These are phyloP conservation scores for Leptopilina boulardi DNA, from an alignment of 1,140 invertebrate genomes.

Conservation along the genomic window DNA sequence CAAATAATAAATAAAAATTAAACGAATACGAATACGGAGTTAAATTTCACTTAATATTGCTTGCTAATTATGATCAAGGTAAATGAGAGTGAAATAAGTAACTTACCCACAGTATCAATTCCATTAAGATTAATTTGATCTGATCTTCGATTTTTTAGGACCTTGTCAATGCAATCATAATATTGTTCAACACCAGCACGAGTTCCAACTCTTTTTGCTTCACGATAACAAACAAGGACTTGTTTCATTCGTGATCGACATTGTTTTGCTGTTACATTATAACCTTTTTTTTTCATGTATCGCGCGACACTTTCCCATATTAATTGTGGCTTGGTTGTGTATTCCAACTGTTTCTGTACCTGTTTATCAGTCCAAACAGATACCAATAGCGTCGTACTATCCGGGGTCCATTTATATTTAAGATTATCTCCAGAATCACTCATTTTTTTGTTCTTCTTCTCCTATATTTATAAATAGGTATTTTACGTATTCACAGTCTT, in stretches of 20 bases:
- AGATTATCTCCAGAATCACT: conserved; percentile 59
- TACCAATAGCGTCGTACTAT: conserved; percentile 71
- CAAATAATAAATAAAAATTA: no score
- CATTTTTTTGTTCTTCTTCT: conserved; percentile 48
- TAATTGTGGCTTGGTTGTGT: conserved; percentile 66
- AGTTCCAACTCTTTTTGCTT: conserved; percentile 70
- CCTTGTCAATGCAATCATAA: conserved; percentile 71
- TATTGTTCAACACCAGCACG: conserved; percentile 70
- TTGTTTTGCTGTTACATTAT: conserved; percentile 70
- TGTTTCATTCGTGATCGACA: conserved; percentile 74
- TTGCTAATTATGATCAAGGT: background rate
- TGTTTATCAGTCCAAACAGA: conserved; percentile 73
- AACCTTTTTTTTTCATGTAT: conserved; percentile 74
- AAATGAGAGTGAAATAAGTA: conserved; percentile 15
- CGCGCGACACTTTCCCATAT: conserved; percentile 73
- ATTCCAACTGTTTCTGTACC: conserved; percentile 72
- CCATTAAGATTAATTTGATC: conserved; percentile 57
- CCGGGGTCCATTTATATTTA: conserved; percentile 74
- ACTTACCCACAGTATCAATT: conserved; percentile 70
- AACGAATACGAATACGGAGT: background rate
- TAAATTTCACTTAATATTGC: conserved; percentile 3
- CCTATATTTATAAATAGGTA: background rate
- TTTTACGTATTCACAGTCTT: conserved; percentile 21
- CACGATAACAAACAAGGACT: conserved; percentile 72
- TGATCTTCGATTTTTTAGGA: conserved; percentile 64